These are phyloP conservation scores for Monarcha castaneiventris DNA, from an alignment of 2,113 vertebrate species.

Conservation along the genomic window DNA sequence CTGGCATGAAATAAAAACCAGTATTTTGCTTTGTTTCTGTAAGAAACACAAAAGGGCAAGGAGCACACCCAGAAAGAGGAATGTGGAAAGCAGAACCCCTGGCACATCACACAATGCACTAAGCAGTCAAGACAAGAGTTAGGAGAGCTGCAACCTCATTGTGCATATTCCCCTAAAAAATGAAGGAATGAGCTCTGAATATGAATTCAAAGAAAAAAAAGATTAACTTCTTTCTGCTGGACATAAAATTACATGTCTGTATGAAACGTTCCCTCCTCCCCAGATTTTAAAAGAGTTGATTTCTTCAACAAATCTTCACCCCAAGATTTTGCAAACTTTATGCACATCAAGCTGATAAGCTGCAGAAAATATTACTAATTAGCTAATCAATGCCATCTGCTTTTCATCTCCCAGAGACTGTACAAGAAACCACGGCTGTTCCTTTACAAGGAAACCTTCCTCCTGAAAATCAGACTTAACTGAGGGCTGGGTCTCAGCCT, in stretches of 20 bases:
- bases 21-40: neutral
- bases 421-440: neutral
- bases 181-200: neutral
- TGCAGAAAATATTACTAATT: slow-evolving; percentile 26
- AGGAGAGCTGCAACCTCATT: neutral
- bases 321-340: neutral
- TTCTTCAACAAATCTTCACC: neutral
- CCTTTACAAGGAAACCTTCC: neutral
- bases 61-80: neutral
- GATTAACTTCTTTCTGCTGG: neutral
- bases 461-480: neutral
- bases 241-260: neutral
- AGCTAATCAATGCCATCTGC: slow-evolving; percentile 49
- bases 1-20: neutral
- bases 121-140: neutral
- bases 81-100: neutral
- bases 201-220: neutral
- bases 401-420: neutral
- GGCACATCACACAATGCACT: neutral
- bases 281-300: neutral
- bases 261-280: neutral
- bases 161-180: neutral
- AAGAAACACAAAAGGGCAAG: neutral
- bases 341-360: neutral
- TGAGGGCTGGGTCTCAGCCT: slow-evolving; percentile 15